A percentile compares a stretch with the other conserved stretches of the same genome.
Conservation (phyloP, 2,888 invertebrate genomes). For the Desoria tigrina region DNA sequence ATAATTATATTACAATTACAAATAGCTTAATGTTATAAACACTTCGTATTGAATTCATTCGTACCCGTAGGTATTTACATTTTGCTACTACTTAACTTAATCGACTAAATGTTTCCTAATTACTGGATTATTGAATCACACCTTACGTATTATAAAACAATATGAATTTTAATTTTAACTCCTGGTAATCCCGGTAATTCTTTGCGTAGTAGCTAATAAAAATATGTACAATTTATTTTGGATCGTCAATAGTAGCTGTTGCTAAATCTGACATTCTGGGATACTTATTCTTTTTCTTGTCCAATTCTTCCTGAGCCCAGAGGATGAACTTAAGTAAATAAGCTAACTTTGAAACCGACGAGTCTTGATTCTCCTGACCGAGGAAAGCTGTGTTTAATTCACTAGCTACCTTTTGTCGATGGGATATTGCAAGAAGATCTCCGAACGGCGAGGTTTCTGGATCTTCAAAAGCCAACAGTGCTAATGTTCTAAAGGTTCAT, state of each 20-base stretch:
- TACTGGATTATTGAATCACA: too few relatives aligned
- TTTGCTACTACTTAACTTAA: too few relatives aligned
- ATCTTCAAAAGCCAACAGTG: conserved; percentile 93
- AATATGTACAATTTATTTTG: conserved; percentile 61
- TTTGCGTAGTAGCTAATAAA: too few relatives aligned
- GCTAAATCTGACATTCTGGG: conserved; percentile 93
- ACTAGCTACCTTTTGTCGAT: conserved; percentile 94
- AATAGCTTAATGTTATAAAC: too few relatives aligned
- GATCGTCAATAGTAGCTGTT: conserved; percentile 75
- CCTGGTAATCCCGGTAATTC: too few relatives aligned
- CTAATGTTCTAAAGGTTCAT: conserved; percentile 85
- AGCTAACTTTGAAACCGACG: conserved; percentile 86
- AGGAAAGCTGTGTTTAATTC: conserved; percentile 97
- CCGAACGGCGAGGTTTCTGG: conserved; percentile 93
- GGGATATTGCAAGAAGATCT: conserved; percentile 87
- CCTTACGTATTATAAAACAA: too few relatives aligned
- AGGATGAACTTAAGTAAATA: conserved; percentile 87
- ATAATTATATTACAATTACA: too few relatives aligned
- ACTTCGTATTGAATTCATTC: too few relatives aligned
- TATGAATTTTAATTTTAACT: too few relatives aligned
- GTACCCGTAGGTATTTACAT: too few relatives aligned
- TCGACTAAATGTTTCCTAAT: too few relatives aligned
- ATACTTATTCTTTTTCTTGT: conserved; percentile 90
- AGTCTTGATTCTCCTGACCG: conserved; percentile 87
- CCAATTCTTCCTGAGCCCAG: conserved; percentile 94